Percentiles rank a stretch among this genome's conserved stretches.
These are phyloP conservation scores for Pelosia muscerda DNA, from an alignment of 2,888 invertebrate genomes.

Conservation along the genomic window DNA sequence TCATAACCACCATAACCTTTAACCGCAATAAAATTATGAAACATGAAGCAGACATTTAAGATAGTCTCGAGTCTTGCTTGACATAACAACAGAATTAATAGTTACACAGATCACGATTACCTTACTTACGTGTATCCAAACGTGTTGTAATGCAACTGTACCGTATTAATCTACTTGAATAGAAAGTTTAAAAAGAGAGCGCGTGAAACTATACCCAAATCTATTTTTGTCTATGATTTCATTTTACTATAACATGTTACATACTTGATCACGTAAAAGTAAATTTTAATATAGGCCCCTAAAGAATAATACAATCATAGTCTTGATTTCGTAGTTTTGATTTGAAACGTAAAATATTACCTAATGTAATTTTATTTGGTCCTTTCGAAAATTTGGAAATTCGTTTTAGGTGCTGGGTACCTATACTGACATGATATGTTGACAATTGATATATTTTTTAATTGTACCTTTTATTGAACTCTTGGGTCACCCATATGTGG, in stretches of 20 bases:
- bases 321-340: not conserved
- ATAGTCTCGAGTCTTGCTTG: conserved; percentile 57
- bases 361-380: not conserved
- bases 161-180: conserved; percentile 62
- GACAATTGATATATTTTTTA: not conserved
- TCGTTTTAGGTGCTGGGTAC: not conserved
- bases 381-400: not conserved
- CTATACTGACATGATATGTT: not conserved
- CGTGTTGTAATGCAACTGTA: conserved; percentile 14
- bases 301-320: conserved; percentile 4
- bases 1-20: conserved; percentile 38
- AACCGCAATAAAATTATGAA: conserved; percentile 26
- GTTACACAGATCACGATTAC: conserved; percentile 70
- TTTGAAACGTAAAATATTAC: not conserved
- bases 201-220: conserved; percentile 50
- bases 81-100: conserved; percentile 61
- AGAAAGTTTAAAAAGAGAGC: conserved; percentile 67
- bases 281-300: not conserved
- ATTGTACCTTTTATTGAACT: not conserved
- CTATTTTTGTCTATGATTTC: conserved; percentile 25
- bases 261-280: conserved; percentile 5
- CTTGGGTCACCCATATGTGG: not conserved
- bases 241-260: conserved; percentile 22
- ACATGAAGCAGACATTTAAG: conserved; percentile 38
- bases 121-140: conserved; percentile 61